A percentile compares a stretch with the other conserved stretches of the same genome.
phyloP scores from a whole-genome alignment of 2,113 vertebrate species.

The Leucoraja erinaceus region DNA sequence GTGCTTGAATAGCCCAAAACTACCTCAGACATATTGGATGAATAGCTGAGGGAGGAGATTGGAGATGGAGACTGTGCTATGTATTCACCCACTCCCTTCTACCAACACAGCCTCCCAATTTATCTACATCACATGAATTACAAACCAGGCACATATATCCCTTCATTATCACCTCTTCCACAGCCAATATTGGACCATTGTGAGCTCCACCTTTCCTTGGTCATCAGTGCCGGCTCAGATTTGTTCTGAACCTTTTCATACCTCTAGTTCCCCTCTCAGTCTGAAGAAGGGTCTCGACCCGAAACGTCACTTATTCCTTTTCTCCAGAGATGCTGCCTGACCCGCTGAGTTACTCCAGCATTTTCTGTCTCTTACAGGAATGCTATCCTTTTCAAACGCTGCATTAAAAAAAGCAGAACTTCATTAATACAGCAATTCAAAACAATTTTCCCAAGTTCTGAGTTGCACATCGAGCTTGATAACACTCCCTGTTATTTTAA shows the following conservation, averaged over 20 bases:
- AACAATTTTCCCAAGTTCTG: not conserved
- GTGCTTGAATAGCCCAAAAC: not conserved
- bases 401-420: not conserved
- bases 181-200: too few species aligned
- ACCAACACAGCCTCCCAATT: too few species aligned
- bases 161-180: too few species aligned
- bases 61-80: not conserved
- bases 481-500: not conserved
- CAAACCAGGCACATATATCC: not conserved
- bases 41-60: not conserved
- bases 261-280: too few species aligned
- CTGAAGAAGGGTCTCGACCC: too few species aligned
- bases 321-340: too few species aligned
- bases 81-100: not conserved
- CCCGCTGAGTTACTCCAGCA: too few species aligned
- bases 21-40: not conserved
- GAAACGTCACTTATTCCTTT: too few species aligned
- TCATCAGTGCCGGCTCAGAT: too few species aligned
- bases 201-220: too few species aligned
- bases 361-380: not conserved
- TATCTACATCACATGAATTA: not conserved
- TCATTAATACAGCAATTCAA: not conserved
- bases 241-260: too few species aligned
- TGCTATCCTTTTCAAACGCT: conserved; percentile 4
- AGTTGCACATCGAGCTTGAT: not conserved